phyloP scores from a whole-genome alignment of 1,140 invertebrate genomes.

The Marisa cornuarietis region DNA sequence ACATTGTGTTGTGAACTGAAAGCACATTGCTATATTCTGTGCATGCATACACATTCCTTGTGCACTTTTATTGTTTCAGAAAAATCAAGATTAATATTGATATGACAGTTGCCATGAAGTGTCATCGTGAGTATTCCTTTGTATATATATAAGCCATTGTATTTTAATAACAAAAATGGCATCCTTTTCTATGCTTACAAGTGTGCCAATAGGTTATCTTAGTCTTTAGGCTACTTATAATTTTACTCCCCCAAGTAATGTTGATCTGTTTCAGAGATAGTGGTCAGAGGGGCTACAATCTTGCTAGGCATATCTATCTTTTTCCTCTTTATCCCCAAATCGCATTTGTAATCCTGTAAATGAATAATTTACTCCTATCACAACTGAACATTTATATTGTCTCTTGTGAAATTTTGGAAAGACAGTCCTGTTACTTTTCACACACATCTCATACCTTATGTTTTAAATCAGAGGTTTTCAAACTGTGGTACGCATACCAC shows the following conservation, averaged over 20 bases:
- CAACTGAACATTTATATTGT: not conserved
- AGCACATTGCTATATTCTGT: conserved; percentile 1
- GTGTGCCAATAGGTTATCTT: too few species aligned
- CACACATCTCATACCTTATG: not conserved
- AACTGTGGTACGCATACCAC: too few species aligned
- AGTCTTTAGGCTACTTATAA: too few species aligned
- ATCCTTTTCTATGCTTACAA: too few species aligned
- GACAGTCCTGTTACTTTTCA: not conserved
- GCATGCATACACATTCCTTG: not conserved
- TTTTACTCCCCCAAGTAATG: too few species aligned
- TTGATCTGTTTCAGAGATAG: too few species aligned
- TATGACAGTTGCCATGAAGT: conserved; percentile 93
- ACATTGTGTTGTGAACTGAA: not conserved
- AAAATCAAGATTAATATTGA: conserved; percentile 93
- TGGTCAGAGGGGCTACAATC: not conserved
- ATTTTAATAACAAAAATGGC: too few species aligned
- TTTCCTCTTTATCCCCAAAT: not conserved
- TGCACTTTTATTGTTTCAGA: conserved; percentile 64
- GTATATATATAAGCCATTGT: too few species aligned
- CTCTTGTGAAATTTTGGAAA: not conserved
- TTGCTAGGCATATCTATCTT: not conserved
- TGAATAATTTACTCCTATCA: not conserved
- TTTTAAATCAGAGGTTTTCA: too few species aligned
- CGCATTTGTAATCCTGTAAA: not conserved
- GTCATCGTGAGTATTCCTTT: conserved; percentile 72